A percentile compares a stretch with the other conserved stretches of the same genome.
Conservation (phyloP, 2,113 vertebrate species). For the Oenanthe melanoleuca region DNA sequence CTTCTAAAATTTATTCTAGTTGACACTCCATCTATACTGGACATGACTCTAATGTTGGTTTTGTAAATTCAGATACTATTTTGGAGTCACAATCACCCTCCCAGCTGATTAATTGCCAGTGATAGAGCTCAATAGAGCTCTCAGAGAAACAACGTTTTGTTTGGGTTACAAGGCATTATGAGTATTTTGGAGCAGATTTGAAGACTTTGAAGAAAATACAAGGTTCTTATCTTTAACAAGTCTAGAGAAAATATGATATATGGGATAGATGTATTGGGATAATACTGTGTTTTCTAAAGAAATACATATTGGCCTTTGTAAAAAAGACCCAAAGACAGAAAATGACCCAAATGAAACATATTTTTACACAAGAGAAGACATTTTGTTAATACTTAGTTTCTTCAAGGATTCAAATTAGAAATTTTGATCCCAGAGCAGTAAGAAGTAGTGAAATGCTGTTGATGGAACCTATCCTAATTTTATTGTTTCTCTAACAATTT, state of each 20-base stretch:
- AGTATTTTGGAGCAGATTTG: background rate
- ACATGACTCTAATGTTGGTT: background rate
- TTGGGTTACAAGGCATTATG: background rate
- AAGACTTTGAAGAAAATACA: background rate
- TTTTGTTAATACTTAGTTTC: background rate
- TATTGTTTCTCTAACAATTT: background rate
- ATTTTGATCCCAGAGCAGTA: background rate
- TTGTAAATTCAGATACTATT: background rate
- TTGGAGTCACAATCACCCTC: background rate
- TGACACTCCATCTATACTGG: background rate
- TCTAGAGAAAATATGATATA: background rate
- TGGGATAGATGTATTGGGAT: background rate
- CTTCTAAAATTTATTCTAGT: background rate
- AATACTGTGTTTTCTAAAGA: background rate
- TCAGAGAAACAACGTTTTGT: background rate
- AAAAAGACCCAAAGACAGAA: background rate
- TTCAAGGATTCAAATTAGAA: background rate
- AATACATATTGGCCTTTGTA: background rate
- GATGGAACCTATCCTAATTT: background rate
- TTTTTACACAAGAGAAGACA: background rate
- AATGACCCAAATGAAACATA: background rate
- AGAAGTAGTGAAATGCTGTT: background rate
- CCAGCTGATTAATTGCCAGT: background rate
- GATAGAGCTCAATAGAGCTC: background rate
- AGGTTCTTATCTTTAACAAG: background rate